Conservation (phyloP, 2,113 vertebrate species). For the Hiodon tergisus region DNA sequence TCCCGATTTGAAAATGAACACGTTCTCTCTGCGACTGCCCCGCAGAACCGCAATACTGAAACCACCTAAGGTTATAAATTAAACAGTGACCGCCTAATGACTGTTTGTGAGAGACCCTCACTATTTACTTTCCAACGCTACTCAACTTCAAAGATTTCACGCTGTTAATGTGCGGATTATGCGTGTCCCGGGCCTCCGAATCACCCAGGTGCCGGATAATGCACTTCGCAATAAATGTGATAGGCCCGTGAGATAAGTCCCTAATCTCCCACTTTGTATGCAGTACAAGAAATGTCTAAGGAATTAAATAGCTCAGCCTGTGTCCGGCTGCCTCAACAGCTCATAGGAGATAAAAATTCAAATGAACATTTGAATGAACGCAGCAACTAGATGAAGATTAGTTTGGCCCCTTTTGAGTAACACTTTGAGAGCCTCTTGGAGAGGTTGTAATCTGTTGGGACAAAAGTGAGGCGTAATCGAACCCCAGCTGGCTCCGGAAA, state of each 20-base stretch:
- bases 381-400: constrained; percentile 20
- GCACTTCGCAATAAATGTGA: too few relatives aligned
- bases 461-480: not conserved
- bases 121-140: not conserved
- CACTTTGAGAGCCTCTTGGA: not conserved
- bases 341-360: not conserved
- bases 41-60: not conserved
- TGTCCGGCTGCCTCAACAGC: not conserved
- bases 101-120: constrained; percentile 19
- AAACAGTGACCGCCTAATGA: constrained; percentile 28
- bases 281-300: not conserved
- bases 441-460: not conserved
- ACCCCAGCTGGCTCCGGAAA: constrained; percentile 3
- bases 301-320: not conserved
- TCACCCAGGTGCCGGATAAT: not conserved
- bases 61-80: constrained; percentile 30
- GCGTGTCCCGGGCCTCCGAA: not conserved
- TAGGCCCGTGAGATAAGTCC: too few relatives aligned
- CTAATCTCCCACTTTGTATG: not conserved
- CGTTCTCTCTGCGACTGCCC: constrained; percentile 18
- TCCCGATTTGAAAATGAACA: constrained; percentile 10
- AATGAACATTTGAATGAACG: constrained; percentile 18
- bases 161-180: not conserved
- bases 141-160: not conserved
- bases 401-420: constrained; percentile 8